Conservation (phyloP, 2,113 vertebrate genomes). For the Trinectes maculatus region DNA sequence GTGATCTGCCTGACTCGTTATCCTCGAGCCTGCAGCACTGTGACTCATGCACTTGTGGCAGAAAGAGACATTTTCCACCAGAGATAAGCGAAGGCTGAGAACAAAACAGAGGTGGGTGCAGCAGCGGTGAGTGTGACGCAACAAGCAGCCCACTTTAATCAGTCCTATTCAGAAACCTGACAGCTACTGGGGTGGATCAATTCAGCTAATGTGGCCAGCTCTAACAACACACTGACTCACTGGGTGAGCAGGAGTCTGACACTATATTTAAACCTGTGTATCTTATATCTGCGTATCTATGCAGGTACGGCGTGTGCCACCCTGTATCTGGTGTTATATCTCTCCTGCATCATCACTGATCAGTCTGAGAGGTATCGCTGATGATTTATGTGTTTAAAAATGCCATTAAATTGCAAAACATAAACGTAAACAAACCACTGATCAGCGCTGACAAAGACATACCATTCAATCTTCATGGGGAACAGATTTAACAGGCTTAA, state of each 20-base stretch:
- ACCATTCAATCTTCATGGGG: no score
- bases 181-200: conserved; percentile 17
- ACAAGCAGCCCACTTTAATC: background rate
- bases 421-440: no score
- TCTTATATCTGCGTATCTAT: background rate
- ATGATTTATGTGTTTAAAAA: background rate
- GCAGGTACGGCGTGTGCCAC: no score
- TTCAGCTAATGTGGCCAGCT: background rate
- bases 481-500: no score
- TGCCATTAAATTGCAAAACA: background rate
- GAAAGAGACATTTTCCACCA: conserved; percentile 31
- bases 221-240: background rate
- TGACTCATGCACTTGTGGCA: conserved; percentile 36
- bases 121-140: conserved; percentile 24
- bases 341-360: no score
- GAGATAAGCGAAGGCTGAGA: conserved; percentile 40
- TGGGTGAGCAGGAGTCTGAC: background rate
- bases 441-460: no score
- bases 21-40: background rate
- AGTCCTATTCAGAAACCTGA: conserved; percentile 1
- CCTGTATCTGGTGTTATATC: no score
- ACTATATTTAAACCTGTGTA: background rate
- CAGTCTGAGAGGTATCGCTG: no score
- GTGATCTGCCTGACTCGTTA: conserved; percentile 24
- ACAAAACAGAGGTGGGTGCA: conserved; percentile 39